These are phyloP conservation scores for Hyppa rectilinea DNA, from an alignment of 2,888 invertebrate genomes.

Conservation along the genomic window DNA sequence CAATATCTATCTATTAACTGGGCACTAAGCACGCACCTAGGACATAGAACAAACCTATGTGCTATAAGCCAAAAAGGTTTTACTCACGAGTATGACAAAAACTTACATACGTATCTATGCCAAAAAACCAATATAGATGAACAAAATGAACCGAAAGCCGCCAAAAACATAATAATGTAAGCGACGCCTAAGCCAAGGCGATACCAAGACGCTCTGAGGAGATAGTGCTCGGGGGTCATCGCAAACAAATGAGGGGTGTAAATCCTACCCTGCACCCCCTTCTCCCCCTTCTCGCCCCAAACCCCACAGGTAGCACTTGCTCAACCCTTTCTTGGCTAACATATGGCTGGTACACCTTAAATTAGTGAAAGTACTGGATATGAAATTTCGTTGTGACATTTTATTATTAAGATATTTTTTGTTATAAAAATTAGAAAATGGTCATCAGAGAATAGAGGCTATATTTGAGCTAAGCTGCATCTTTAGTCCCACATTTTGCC, in stretches of 20 bases:
- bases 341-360: slow-evolving; percentile 77
- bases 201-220: slow-evolving; percentile 81
- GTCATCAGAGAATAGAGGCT: too few relatives aligned
- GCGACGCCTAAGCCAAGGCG: slow-evolving; percentile 80
- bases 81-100: background rate
- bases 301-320: slow-evolving; percentile 84
- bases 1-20: too few relatives aligned
- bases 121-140: slow-evolving; percentile 47
- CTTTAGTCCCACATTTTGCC: too few relatives aligned
- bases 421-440: too few relatives aligned
- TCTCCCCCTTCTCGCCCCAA: slow-evolving; percentile 60
- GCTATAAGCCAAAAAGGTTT: background rate
- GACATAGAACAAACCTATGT: background rate
- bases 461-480: too few relatives aligned
- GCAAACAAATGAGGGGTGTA: slow-evolving; percentile 93
- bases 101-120: slow-evolving; percentile 24
- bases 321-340: slow-evolving; percentile 90
- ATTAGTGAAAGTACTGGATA: slow-evolving; percentile 63
- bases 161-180: slow-evolving; percentile 75
- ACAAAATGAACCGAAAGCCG: slow-evolving; percentile 53
- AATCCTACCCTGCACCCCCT: slow-evolving; percentile 86
- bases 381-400: slow-evolving; percentile 27
- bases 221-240: slow-evolving; percentile 91
- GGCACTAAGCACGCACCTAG: too few relatives aligned
- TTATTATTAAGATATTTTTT: too few relatives aligned